Evolutionary conservation across 2,888 invertebrate species (phyloP).

Genomic region (Macrosoma leucophasiata): DNA sequence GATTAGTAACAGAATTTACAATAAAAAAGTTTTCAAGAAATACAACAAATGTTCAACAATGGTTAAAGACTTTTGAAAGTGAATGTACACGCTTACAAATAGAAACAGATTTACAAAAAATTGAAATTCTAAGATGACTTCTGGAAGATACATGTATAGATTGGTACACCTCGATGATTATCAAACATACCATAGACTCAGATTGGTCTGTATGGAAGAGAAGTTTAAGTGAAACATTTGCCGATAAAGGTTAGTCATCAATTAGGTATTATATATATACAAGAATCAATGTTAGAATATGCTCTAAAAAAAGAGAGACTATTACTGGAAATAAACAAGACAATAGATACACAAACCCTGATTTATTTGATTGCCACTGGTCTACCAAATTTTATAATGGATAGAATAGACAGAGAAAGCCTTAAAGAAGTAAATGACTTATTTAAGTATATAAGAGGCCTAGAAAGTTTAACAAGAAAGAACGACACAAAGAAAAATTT

Average conservation of each 20-base stretch:
- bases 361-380: conserved; percentile 9
- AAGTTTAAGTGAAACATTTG: conserved; percentile 21
- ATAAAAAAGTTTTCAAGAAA: conserved; percentile 11
- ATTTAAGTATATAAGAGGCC: conserved; percentile 9
- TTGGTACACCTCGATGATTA: conserved; percentile 5
- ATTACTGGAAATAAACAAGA: conserved; percentile 11
- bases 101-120: conserved; percentile 5
- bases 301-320: conserved; percentile 13
- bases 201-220: conserved; percentile 5
- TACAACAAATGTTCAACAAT: conserved; percentile 7
- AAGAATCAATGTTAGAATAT: conserved; percentile 10
- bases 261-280: conserved; percentile 8
- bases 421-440: conserved; percentile 6
- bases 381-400: conserved; percentile 6
- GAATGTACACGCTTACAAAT: conserved; percentile 7
- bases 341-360: conserved; percentile 7
- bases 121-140: conserved; percentile 9
- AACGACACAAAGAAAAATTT: conserved; percentile 1
- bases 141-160: conserved; percentile 2
- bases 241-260: conserved; percentile 26
- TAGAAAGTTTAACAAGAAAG: conserved; percentile 4
- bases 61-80: conserved; percentile 7
- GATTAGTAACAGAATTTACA: conserved; percentile 1
- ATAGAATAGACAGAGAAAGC: conserved; percentile 11
- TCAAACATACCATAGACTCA: conserved; percentile 1